Percentiles rank a stretch among this genome's conserved stretches.
Conservation (phyloP, 1,140 invertebrate genomes). For the Euura saliciscinereae region DNA sequence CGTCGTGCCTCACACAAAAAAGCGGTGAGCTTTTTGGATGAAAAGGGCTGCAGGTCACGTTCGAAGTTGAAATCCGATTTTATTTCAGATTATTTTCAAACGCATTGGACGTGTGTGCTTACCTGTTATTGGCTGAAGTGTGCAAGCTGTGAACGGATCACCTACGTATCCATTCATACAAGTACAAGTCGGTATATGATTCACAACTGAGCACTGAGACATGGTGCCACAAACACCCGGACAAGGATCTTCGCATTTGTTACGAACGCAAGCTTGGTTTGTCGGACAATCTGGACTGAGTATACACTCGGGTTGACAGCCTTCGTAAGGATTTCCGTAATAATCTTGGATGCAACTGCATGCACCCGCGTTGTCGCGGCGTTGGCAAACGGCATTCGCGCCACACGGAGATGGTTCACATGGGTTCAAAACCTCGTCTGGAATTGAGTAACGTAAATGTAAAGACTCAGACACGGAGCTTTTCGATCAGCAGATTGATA, state of each 20-base stretch:
- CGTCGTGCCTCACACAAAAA: too few species aligned
- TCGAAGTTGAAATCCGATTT: too few species aligned
- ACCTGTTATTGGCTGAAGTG: constrained; percentile 40
- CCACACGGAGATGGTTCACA: constrained; percentile 67
- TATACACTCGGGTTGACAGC: constrained; percentile 66
- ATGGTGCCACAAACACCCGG: constrained; percentile 63
- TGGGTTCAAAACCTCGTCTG: constrained; percentile 52
- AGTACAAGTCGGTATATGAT: constrained; percentile 70
- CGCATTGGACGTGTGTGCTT: constrained; percentile 20
- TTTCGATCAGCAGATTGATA: neutral
- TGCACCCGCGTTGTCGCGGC: constrained; percentile 59
- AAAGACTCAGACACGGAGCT: constrained; percentile 26
- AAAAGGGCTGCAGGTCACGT: too few species aligned
- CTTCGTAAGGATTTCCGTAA: constrained; percentile 61
- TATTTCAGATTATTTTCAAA: too few species aligned
- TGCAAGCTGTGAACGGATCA: constrained; percentile 64
- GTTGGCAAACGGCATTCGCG: constrained; percentile 61
- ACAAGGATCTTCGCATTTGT: constrained; percentile 68
- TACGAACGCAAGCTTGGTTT: constrained; percentile 65
- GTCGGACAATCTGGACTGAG: constrained; percentile 64
- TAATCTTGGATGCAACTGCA: constrained; percentile 64
- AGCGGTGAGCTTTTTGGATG: too few species aligned
- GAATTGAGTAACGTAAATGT: constrained; percentile 29
- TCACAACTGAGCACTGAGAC: constrained; percentile 66
- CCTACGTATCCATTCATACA: constrained; percentile 65